Conservation (phyloP, 2,888 invertebrate species). For the Polydesmus complanatus region DNA sequence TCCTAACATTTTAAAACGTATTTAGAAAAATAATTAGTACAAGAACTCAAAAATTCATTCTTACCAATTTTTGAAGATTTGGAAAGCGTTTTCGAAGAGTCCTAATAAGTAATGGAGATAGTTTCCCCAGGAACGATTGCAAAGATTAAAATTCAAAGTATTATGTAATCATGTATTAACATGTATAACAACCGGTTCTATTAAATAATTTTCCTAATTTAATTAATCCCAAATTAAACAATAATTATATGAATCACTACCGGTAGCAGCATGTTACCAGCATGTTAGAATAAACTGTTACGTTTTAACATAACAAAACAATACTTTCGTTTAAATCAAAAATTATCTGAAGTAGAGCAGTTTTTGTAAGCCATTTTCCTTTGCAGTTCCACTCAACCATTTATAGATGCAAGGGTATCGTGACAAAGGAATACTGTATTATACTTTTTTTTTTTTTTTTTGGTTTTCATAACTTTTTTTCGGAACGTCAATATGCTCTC, state of each 20-base stretch:
- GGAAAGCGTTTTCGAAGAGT: constrained; percentile 79
- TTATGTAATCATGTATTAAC: background rate
- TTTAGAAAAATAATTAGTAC: constrained; percentile 7
- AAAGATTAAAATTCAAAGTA: background rate
- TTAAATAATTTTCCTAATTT: background rate
- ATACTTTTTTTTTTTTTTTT: too few species aligned
- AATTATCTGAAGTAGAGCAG: background rate
- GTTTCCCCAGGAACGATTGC: background rate
- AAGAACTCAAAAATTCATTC: constrained; percentile 34
- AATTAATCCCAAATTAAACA: too few species aligned
- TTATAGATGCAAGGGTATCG: background rate
- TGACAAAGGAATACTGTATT: background rate
- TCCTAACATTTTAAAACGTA: constrained; percentile 46
- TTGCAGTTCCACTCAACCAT: background rate
- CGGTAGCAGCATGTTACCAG: too few species aligned
- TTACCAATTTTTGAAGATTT: constrained; percentile 71
- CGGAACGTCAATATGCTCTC: too few species aligned
- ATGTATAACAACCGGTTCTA: background rate
- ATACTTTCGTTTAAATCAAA: background rate
- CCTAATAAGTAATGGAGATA: constrained; percentile 43
- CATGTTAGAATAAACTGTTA: background rate
- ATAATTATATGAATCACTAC: too few species aligned
- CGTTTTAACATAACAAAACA: background rate
- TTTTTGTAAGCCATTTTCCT: background rate
- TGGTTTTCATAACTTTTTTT: too few species aligned